Percentiles rank a stretch among this genome's conserved stretches.
Evolutionary conservation across 2,797 vertebrate genomes (phyloP).

Genomic region (Semaprochilodus insignis): DNA sequence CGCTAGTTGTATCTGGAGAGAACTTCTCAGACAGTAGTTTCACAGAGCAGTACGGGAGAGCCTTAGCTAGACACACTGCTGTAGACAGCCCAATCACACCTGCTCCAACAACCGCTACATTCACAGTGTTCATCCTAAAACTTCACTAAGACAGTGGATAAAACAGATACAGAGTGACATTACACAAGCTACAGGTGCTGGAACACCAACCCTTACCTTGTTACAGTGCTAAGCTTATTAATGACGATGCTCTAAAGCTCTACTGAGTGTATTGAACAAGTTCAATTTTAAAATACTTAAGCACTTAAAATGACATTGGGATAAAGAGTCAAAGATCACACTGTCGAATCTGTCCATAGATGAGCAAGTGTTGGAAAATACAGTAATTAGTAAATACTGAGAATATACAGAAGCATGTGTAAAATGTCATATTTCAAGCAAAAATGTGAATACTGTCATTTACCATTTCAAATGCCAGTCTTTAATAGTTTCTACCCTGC

Average conservation of each 20-base stretch:
- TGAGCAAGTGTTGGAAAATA: too few relatives aligned
- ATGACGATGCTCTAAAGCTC: too few relatives aligned
- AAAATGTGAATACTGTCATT: too few relatives aligned
- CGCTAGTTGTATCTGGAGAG: conserved; percentile 88
- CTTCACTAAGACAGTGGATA: neutral
- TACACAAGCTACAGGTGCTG: neutral
- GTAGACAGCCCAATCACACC: conserved; percentile 91
- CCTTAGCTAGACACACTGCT: conserved; percentile 80
- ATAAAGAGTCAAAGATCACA: too few relatives aligned
- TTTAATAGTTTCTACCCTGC: too few relatives aligned
- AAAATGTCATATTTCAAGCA: too few relatives aligned
- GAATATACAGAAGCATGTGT: too few relatives aligned
- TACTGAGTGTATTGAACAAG: neutral
- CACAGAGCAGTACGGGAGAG: conserved; percentile 79
- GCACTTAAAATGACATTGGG: too few relatives aligned
- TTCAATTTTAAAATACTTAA: too few relatives aligned
- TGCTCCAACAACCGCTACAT: conserved; percentile 86
- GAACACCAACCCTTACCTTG: neutral
- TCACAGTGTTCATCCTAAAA: conserved; percentile 70
- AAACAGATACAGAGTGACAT: neutral
- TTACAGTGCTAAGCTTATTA: neutral
- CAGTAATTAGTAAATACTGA: too few relatives aligned
- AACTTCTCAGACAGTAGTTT: conserved; percentile 85
- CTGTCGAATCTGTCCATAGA: too few relatives aligned
- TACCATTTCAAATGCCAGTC: too few relatives aligned